phyloP scores from a whole-genome alignment of 2,888 invertebrate genomes.

The Hydroisotoma schaefferi region DNA sequence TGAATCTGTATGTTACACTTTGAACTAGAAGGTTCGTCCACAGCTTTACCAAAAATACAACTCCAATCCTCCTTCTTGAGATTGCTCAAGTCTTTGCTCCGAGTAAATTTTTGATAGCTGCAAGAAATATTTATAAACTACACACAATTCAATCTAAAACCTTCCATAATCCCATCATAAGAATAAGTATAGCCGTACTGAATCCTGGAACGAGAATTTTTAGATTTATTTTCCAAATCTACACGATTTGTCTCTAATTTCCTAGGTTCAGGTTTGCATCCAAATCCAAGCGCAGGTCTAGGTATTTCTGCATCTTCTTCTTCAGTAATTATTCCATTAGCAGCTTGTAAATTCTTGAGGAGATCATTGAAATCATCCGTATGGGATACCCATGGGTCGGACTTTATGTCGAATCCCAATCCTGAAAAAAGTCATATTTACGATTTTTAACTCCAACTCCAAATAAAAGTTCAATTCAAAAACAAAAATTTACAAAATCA shows the following conservation, averaged over 20 bases:
- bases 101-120: slow-evolving; percentile 45
- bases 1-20: background rate
- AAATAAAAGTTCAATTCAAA: background rate
- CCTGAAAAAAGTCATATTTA: slow-evolving; percentile 26
- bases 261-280: background rate
- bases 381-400: slow-evolving; percentile 42
- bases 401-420: slow-evolving; percentile 38
- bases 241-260: slow-evolving; percentile 10
- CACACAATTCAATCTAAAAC: background rate
- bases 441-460: background rate
- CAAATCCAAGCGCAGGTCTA: background rate
- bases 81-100: slow-evolving; percentile 44
- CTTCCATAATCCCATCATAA: background rate
- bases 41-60: slow-evolving; percentile 38
- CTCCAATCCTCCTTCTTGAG: slow-evolving; percentile 36
- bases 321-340: slow-evolving; percentile 1
- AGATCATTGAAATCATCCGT: slow-evolving; percentile 40
- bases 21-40: slow-evolving; percentile 4
- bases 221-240: slow-evolving; percentile 39
- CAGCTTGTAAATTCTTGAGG: slow-evolving; percentile 8
- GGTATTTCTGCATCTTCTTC: background rate
- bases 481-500: background rate
- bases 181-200: slow-evolving; percentile 33
- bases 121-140: slow-evolving; percentile 10
- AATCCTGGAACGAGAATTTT: slow-evolving; percentile 38